Percentiles rank a stretch among this genome's conserved stretches.
These are phyloP conservation scores for Tretioscincus oriximinensis DNA, from an alignment of 2,113 vertebrate species.

Conservation along the genomic window DNA sequence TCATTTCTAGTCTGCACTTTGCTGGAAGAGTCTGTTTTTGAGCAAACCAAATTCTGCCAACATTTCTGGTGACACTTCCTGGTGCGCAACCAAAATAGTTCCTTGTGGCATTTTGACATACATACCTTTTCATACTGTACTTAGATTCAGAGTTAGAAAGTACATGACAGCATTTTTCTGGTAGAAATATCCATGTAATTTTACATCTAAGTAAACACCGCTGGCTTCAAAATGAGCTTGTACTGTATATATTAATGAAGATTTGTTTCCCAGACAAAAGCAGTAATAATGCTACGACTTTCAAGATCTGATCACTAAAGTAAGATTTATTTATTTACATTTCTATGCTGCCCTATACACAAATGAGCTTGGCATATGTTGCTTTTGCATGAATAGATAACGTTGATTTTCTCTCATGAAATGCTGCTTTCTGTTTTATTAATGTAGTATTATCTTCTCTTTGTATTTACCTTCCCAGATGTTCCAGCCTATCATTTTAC, in stretches of 20 bases:
- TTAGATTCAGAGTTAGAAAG: not conserved
- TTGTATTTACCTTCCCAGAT: slow-evolving; percentile 86
- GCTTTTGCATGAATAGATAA: slow-evolving; percentile 43
- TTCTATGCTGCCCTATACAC: too few relatives aligned
- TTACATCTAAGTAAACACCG: not conserved
- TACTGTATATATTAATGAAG: slow-evolving; percentile 39
- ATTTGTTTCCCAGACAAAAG: slow-evolving; percentile 22
- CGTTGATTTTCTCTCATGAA: slow-evolving; percentile 52
- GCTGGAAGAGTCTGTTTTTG: too few relatives aligned
- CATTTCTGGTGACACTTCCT: too few relatives aligned
- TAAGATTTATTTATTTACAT: slow-evolving; percentile 20
- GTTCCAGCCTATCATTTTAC: slow-evolving; percentile 99
- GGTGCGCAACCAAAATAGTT: too few relatives aligned
- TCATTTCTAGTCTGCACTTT: too few relatives aligned
- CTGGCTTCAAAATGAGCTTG: slow-evolving; percentile 45
- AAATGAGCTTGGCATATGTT: slow-evolving; percentile 24
- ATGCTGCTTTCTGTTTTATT: slow-evolving; percentile 63
- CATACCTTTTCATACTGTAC: too few relatives aligned
- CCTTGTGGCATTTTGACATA: too few relatives aligned
- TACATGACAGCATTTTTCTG: slow-evolving; percentile 58
- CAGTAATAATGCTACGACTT: not conserved
- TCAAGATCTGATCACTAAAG: slow-evolving; percentile 20
- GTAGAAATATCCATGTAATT: slow-evolving; percentile 29
- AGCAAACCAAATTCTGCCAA: too few relatives aligned
- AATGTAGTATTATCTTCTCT: slow-evolving; percentile 75